Evolutionary conservation across 2,113 vertebrate genomes (phyloP).

Genomic region (Aix galericulata): DNA sequence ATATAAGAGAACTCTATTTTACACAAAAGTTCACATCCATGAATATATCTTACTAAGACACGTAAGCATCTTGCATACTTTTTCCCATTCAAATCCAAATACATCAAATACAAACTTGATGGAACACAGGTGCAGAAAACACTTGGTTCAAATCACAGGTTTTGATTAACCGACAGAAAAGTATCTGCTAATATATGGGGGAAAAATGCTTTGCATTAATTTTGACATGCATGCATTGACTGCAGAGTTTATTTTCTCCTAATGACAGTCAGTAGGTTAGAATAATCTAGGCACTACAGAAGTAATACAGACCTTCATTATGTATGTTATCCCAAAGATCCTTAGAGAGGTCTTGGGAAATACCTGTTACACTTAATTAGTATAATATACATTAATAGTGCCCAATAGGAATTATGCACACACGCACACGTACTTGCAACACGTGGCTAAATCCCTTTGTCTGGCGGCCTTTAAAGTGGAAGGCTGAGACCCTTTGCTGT

Average conservation of each 20-base stretch:
- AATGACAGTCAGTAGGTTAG: background rate
- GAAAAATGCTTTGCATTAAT: background rate
- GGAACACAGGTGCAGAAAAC: background rate
- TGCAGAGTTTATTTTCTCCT: background rate
- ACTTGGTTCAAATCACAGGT: background rate
- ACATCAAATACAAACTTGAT: background rate
- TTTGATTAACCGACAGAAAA: background rate
- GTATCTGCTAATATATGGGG: background rate
- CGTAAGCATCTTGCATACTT: background rate
- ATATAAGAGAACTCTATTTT: background rate
- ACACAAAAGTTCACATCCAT: background rate
- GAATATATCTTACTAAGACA: background rate
- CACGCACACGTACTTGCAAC: accelerated
- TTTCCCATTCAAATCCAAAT: background rate
- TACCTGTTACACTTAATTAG: background rate
- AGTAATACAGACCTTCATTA: background rate
- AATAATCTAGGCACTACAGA: background rate
- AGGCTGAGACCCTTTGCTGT: background rate
- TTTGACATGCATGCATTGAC: background rate
- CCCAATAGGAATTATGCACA: background rate
- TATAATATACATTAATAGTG: background rate
- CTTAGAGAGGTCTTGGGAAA: background rate
- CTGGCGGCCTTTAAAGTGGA: background rate
- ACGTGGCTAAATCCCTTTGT: background rate
- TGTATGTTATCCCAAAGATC: background rate